Base-by-base conservation (phyloP, 2,888 invertebrate genomes). In the Meteorus colon region DNA sequence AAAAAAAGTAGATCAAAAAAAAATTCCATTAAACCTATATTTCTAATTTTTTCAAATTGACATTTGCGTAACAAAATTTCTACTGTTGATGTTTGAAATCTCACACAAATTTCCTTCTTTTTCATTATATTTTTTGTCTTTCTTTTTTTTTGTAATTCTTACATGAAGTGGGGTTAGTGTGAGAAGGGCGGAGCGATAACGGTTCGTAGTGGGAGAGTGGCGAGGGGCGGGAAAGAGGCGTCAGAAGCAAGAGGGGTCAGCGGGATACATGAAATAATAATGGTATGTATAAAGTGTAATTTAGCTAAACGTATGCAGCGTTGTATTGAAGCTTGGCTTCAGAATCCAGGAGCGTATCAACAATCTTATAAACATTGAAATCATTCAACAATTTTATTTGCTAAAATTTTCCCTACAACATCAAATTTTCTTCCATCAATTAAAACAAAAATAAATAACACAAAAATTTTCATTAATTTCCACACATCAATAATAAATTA, bases 291-390 rank as follows among this genome's bases (percentile, higher is more conserved):
- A 86, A 86, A 87, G 86, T 87, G 84, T 87, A 87, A 87, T 87
- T 87, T 87, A 85, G 83, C 86, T 87, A 87, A 87, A 86, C 85
- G 87, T 87, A 87, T 86, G 86, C 86, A 86, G 84, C 83, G 86
- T 86, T 84, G 85, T 81, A 82, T 83, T 77, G 84, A 84, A 82
- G 84, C 81, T 81, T 81, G 82, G 82, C 84, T 81, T 79, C 77
- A 81, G 81, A 79, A 74, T 70, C 86, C 86, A 87, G 87, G 84
- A 80, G 82, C 78, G 86, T 86, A 82, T 79, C 77, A 80, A 85
- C 78, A 66, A 60, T 68, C 45, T 31, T 55, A 12, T 60, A 45
- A 45, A 59, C 59, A 41, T 75, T 27, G 31, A 62, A 69, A 63
- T 27, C 34, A 37, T 31, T 16, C n/a, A n/a, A n/a, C 34, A 60